Base-by-base conservation (phyloP, 2,888 invertebrate genomes). In the Octonoba sinensis region DNA sequence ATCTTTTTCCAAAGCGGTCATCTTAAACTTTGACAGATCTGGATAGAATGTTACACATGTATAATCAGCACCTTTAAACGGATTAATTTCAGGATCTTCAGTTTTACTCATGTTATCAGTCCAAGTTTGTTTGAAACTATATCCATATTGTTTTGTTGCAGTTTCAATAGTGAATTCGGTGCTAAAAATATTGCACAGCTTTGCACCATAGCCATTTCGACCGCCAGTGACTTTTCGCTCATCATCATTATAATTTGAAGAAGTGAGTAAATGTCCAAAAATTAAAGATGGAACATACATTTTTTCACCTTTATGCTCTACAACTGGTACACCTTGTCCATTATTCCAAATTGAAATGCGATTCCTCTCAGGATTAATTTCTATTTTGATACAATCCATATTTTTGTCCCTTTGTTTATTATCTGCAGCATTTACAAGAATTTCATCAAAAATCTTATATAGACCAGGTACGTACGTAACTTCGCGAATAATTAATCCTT, bases 381-480 rank as follows among this genome's bases (percentile, higher is more conserved):
- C 96, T 87, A 98, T 92, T 90, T 93, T 96, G 76, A 99, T 96
- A 71, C 92, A 92, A 87, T 94, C 94, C 98, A 98, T 99, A 83
- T 91, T 92, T 8, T 92, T 90, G 88, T 98, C 98, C 72, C 97
- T 91, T 88, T 97, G 97, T 88, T 99, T 99, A 88, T 99, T 98
- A 88, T 99, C 99, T 79, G 98, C 97, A 18, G 99, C 99, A 90
- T 99, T 99, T 0, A 99, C 99, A 88, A 85, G 91, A 86, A 99
- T 99, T 93, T 99, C 99, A 89, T 99, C 99, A 90, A 95, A 99
- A 87, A 99, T 99, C 91, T 99, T 99, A 90, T 98, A 99, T 60
- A 99, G 91, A 71, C 95, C 99, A 85, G 99, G 99, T 65, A 99
- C 99, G 90, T 92, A 99, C 59, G 93, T 93, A 66, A 99, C 92